Percentiles rank a stretch among this genome's conserved stretches.
These are phyloP conservation scores for Fulica atra DNA, from an alignment of 2,113 vertebrate species.

Conservation along the genomic window DNA sequence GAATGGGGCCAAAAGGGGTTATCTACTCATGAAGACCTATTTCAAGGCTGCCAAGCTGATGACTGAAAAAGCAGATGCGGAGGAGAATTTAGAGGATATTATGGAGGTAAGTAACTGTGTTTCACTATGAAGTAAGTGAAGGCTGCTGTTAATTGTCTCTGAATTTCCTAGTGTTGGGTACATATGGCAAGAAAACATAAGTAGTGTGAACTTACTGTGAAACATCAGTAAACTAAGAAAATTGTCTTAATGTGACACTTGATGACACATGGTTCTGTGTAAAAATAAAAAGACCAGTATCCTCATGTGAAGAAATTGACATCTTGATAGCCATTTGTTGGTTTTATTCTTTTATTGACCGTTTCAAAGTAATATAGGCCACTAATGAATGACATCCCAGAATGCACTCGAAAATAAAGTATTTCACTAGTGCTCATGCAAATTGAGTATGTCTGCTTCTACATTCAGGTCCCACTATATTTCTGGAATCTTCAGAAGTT, in stretches of 20 bases:
- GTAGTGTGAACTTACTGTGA: not conserved
- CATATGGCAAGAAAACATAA: not conserved
- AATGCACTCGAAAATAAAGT: not conserved
- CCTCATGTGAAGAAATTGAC: not conserved
- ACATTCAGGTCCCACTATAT: not conserved
- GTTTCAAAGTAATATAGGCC: not conserved
- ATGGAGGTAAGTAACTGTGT: slow-evolving; percentile 82
- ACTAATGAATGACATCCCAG: not conserved
- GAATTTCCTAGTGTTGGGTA: not conserved
- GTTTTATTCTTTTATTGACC: not conserved
- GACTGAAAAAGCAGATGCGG: slow-evolving; percentile 89
- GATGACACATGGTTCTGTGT: not conserved
- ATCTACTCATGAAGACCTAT: slow-evolving; percentile 88
- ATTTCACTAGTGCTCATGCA: not conserved
- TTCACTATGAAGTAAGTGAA: not conserved
- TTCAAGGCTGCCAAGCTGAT: slow-evolving; percentile 92
- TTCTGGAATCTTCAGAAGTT: not conserved
- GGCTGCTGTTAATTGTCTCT: not conserved
- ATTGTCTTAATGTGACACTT: not conserved
- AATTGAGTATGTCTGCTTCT: not conserved
- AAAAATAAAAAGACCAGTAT: not conserved
- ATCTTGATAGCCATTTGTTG: not conserved
- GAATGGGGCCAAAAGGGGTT: slow-evolving; percentile 85
- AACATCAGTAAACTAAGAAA: not conserved
- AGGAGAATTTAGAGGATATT: slow-evolving; percentile 89